Evolutionary conservation across 1,140 invertebrate genomes (phyloP).

Genomic region (Tribolium castaneum): DNA sequence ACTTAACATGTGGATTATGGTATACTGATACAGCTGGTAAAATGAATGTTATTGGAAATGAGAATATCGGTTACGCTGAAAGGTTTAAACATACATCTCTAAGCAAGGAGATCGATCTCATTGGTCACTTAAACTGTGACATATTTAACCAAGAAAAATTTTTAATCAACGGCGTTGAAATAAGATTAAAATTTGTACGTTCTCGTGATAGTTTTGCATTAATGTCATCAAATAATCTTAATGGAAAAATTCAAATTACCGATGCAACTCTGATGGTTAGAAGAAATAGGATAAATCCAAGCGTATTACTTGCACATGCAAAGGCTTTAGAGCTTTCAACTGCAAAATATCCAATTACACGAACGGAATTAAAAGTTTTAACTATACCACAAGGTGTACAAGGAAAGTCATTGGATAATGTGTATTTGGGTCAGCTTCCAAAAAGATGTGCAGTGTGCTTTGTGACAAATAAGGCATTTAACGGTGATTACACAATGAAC

Average conservation of each 20-base stretch:
- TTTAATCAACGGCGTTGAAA: slow-evolving; percentile 63
- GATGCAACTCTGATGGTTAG: slow-evolving; percentile 61
- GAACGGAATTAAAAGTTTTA: slow-evolving; percentile 61
- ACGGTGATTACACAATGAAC: slow-evolving; percentile 59
- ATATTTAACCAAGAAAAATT: slow-evolving; percentile 63
- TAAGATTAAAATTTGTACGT: slow-evolving; percentile 58
- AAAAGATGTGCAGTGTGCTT: slow-evolving; percentile 63
- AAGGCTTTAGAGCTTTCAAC: slow-evolving; percentile 59
- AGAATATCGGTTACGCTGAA: too few species aligned
- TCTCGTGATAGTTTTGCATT: slow-evolving; percentile 60
- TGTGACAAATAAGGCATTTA: slow-evolving; percentile 62
- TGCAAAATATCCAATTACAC: slow-evolving; percentile 63
- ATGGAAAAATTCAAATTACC: slow-evolving; percentile 48
- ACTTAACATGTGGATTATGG: neutral
- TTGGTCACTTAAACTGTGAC: slow-evolving; percentile 52
- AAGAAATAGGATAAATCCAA: slow-evolving; percentile 59
- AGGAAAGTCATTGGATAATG: slow-evolving; percentile 60
- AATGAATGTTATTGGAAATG: too few species aligned
- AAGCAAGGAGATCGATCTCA: neutral
- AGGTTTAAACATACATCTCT: neutral
- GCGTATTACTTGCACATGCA: slow-evolving; percentile 59
- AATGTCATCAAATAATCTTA: slow-evolving; percentile 44
- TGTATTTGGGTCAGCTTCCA: slow-evolving; percentile 61
- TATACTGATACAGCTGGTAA: too few species aligned
- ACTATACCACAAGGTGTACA: slow-evolving; percentile 59